Conservation (phyloP, 2,113 vertebrate genomes). For the Hippopotamus amphibius region DNA sequence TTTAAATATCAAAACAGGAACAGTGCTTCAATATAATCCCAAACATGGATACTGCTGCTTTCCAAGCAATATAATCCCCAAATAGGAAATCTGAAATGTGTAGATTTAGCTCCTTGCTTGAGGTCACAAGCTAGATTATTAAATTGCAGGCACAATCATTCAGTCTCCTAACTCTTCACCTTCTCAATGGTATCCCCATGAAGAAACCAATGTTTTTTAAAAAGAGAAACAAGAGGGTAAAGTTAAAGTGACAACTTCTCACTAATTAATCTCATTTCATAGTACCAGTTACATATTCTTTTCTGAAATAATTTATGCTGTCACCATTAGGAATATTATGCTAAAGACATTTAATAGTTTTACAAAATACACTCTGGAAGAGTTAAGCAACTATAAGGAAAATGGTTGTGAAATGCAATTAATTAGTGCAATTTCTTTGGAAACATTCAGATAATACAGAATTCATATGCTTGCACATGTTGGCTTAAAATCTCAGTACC, state of each 20-base stretch:
- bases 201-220: not conserved
- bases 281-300: not conserved
- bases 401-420: not conserved
- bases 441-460: not conserved
- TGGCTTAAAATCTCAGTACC: not conserved
- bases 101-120: not conserved
- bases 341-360: not conserved
- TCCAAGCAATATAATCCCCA: not conserved
- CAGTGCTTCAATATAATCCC: not conserved
- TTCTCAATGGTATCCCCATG: not conserved
- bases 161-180: not conserved
- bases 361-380: constrained; percentile 9
- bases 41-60: not conserved
- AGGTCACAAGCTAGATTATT: constrained; percentile 11
- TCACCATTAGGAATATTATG: not conserved
- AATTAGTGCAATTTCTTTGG: not conserved
- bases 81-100: not conserved
- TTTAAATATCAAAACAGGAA: not conserved
- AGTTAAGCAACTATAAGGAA: not conserved
- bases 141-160: not conserved
- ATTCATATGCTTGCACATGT: not conserved
- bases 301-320: constrained; percentile 19
- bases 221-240: not conserved
- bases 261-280: not conserved
- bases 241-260: not conserved